Percentiles rank a stretch among this genome's conserved stretches.
phyloP scores from a whole-genome alignment of 2,113 vertebrate genomes.

The Numenius arquata region DNA sequence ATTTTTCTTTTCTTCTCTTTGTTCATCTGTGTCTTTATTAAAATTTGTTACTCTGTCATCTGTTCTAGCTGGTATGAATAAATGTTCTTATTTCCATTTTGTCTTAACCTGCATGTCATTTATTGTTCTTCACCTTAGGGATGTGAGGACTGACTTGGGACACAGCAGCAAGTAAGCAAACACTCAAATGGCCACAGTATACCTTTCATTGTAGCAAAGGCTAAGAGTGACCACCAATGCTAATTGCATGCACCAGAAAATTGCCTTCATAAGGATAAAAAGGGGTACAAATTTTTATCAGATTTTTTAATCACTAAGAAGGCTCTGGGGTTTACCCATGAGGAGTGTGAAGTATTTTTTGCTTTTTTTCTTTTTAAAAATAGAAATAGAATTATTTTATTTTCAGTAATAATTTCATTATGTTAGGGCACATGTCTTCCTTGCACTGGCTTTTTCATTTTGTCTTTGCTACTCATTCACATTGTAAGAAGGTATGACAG shows the following conservation, averaged over 20 bases:
- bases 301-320: not conserved
- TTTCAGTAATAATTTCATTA: not conserved
- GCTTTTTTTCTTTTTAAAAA: accelerated
- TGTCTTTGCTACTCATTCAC: not conserved
- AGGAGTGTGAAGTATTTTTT: not conserved
- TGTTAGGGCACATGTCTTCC: not conserved
- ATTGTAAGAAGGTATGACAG: not conserved
- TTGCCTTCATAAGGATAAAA: not conserved
- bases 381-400: not conserved
- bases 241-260: not conserved
- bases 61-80: not conserved
- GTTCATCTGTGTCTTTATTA: not conserved
- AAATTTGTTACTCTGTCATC: not conserved
- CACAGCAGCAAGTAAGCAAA: not conserved
- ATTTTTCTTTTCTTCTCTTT: not conserved
- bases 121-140: not conserved
- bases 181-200: not conserved
- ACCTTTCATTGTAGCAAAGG: not conserved
- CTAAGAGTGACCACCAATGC: not conserved
- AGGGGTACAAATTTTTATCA: not conserved
- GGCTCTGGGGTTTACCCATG: not conserved
- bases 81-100: not conserved
- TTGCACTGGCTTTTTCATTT: not conserved
- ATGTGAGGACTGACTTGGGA: not conserved
- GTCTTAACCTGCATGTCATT: not conserved